Base-by-base conservation (phyloP, 2,797 vertebrate genomes). In the Phrynocephalus guinanensis region DNA sequence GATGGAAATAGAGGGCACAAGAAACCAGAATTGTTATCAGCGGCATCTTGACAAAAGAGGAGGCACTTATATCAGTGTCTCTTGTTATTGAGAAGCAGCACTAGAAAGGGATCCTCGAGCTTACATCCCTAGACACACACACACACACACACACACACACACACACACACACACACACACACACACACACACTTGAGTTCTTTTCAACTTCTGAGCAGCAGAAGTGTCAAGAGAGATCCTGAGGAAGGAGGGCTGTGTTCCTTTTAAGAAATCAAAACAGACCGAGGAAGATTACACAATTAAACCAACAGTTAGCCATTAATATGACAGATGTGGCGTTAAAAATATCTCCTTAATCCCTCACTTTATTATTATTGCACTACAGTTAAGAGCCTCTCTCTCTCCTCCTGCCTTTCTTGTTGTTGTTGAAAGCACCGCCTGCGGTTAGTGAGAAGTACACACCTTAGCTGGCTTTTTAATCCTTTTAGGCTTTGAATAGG, bases 271-370 rank as follows among this genome's bases (percentile, higher is more conserved):
- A 85, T 68, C 87, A 80, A 88, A 85, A 85, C 60, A 84, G 67
- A 79, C 77, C 6, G 56, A 75, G 87, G 30, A 88, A 88, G 83
- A 85, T 85, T 85, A 80, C 78, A 56, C 87, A 88, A 88, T 88
- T 88, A 85, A 88, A 88, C 70, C 68, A 44, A 71, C 77, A 80
- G 83, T 85, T 85, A 75, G 87, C 83, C 87, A 75, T 88, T 85
- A 80, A 75, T 80, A 71, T 81, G 83, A 88, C 83, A 88, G 87
- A 85, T 85, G 87, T 75, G 87, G 83, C 81, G 78, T 85, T 75
- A 38, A 73, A 88, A 81, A 85, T 88, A 85, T 81, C 87, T 88
- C 26, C 78, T 77, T 88, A 88, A 88, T 88, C 87, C 83, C 24
- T 13, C 26, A 7, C 82, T 85, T 88, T 85, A 81, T 81, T 67